Percentiles rank a stretch among this genome's conserved stretches.
These are phyloP conservation scores for Biston betularia DNA, from an alignment of 2,888 invertebrate species.

Conservation along the genomic window DNA sequence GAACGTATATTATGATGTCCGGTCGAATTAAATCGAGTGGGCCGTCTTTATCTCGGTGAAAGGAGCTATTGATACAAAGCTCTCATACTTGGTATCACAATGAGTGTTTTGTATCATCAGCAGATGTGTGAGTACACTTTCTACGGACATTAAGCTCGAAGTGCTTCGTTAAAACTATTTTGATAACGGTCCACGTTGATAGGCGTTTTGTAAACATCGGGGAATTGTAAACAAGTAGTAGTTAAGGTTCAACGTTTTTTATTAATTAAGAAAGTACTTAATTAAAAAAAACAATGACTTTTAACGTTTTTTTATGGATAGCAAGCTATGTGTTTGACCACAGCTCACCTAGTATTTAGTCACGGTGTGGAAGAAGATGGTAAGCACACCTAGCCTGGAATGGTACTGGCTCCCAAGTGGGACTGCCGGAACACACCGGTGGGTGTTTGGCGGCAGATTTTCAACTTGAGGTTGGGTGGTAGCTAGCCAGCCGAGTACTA, in stretches of 20 bases:
- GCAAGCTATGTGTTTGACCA: too few species aligned
- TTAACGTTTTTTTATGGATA: too few species aligned
- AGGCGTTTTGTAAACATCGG: constrained; percentile 29
- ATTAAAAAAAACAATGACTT: too few species aligned
- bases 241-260: background rate
- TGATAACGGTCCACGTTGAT: constrained; percentile 32
- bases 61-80: constrained; percentile 30
- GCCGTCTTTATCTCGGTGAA: constrained; percentile 33
- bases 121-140: constrained; percentile 37
- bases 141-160: constrained; percentile 27
- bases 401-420: too few species aligned
- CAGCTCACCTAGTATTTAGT: too few species aligned
- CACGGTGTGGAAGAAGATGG: too few species aligned
- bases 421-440: too few species aligned
- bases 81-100: constrained; percentile 10
- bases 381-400: too few species aligned
- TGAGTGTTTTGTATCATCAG: constrained; percentile 21
- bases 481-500: too few species aligned
- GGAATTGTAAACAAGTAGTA: constrained; percentile 31
- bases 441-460: too few species aligned
- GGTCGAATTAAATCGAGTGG: constrained; percentile 28
- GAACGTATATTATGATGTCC: constrained; percentile 11
- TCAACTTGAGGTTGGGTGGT: too few species aligned
- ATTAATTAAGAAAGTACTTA: too few species aligned
- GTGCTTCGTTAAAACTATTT: constrained; percentile 34